Evolutionary conservation across 2,113 vertebrate species (phyloP).

Genomic region (Marmota monax): DNA sequence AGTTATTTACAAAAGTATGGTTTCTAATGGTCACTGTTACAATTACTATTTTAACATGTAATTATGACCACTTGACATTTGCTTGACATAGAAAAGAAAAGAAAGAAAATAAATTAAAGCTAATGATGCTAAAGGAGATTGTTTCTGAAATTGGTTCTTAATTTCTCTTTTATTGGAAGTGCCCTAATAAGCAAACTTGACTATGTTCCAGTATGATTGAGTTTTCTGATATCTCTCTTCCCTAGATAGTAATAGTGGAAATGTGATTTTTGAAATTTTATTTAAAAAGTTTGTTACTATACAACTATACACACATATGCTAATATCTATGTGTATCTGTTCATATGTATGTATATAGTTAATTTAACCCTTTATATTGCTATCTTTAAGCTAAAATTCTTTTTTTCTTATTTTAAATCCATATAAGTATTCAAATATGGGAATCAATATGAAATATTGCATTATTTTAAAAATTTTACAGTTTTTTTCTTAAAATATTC

Average conservation of each 20-base stretch:
- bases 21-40: not conserved
- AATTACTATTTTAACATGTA: not conserved
- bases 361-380: not conserved
- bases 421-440: not conserved
- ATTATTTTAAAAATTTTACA: not conserved
- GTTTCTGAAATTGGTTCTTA: constrained; percentile 54
- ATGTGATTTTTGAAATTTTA: not conserved
- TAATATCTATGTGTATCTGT: not conserved
- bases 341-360: not conserved
- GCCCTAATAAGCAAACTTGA: not conserved
- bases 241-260: not conserved
- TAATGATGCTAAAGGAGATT: not conserved
- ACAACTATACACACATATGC: not conserved
- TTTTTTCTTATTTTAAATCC: not conserved
- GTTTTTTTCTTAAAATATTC: not conserved
- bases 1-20: not conserved
- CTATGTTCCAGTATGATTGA: not conserved
- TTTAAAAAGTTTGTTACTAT: not conserved
- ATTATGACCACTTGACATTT: constrained; percentile 4
- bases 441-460: not conserved
- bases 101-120: constrained; percentile 16
- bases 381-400: not conserved
- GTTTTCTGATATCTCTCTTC: not conserved
- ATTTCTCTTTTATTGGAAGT: constrained; percentile 39
- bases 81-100: constrained; percentile 46